Base-by-base conservation (phyloP, 2,888 invertebrate species). In the Pantelozetes paolii region DNA sequence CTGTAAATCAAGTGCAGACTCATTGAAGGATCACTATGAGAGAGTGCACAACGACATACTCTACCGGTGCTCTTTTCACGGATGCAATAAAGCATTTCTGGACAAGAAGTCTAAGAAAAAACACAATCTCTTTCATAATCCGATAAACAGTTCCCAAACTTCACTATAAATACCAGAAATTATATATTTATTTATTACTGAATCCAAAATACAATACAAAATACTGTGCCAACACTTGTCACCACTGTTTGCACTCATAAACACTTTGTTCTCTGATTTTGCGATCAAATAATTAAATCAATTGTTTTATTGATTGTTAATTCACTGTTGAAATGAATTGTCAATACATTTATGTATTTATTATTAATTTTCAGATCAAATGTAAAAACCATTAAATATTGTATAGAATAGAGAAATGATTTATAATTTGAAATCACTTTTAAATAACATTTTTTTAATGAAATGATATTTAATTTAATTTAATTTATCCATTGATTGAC, bases 51-150 rank as follows among this genome's bases (percentile, higher is more conserved):
- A 87, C 75, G 81, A 82, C 77, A 89, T 90, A 75, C 86, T 90
- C 83, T 89, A 88, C 79, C 86, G 87, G 76, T 91, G 91, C 83
- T 88, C 89, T n/a, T 85, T 90, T 71, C 86, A 86, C 75, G 90
- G 90, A 18, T 91, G 91, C 82, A 88, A 87, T 71, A 88, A 90
- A 79, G 88, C 89, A 69, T 92, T 91, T 83, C 88, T 89, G 76
- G 90, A 91, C 15, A 86, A 89, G 78, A 89, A 90, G 42, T 42
- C 67, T 23, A 67, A 67, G 67, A 67, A 23, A 67, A 67, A 42
- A 15, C 67, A 67, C 67, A 67, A 36, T 26, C 67, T 42, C 3
- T 42, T 67, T 11, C 67, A 67, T 23, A 42, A 42, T 67, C 67
- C 67, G 26, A 6, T 23, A 2, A 67, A 11, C 20, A 67, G 26